A percentile compares a stretch with the other conserved stretches of the same genome.
phyloP scores from a whole-genome alignment of 2,113 vertebrate genomes.

The Plecturocebus donacophilus region DNA sequence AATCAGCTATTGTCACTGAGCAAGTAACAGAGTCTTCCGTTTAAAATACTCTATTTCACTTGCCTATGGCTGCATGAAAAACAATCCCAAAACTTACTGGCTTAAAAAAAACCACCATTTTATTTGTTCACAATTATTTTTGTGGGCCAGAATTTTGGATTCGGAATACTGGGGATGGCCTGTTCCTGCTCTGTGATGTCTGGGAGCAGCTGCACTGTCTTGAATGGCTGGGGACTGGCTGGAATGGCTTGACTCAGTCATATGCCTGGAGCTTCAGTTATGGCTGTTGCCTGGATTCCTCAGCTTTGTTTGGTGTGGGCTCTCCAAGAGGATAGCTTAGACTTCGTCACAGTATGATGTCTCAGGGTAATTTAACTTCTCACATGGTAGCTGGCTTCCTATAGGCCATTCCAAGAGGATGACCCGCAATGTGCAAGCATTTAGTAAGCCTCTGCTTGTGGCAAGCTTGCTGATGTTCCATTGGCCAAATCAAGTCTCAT shows the following conservation, averaged over 20 bases:
- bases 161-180: background rate
- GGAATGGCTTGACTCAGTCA: background rate
- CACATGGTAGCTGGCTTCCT: background rate
- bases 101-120: background rate
- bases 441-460: background rate
- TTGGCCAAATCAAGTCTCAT: background rate
- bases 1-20: background rate
- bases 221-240: background rate
- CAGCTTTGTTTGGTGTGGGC: background rate
- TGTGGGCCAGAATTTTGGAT: background rate
- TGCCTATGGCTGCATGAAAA: background rate
- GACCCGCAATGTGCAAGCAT: background rate
- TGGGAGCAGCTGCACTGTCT: background rate
- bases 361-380: background rate
- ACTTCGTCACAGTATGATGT: background rate
- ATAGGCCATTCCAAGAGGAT: background rate
- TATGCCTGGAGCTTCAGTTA: background rate
- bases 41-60: background rate
- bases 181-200: background rate
- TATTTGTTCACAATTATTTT: background rate
- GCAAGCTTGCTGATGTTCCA: background rate
- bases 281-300: background rate
- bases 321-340: background rate
- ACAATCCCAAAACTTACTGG: background rate
- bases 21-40: background rate